phyloP scores from a whole-genome alignment of 2,797 vertebrate genomes.

The Valencia hispanica region DNA sequence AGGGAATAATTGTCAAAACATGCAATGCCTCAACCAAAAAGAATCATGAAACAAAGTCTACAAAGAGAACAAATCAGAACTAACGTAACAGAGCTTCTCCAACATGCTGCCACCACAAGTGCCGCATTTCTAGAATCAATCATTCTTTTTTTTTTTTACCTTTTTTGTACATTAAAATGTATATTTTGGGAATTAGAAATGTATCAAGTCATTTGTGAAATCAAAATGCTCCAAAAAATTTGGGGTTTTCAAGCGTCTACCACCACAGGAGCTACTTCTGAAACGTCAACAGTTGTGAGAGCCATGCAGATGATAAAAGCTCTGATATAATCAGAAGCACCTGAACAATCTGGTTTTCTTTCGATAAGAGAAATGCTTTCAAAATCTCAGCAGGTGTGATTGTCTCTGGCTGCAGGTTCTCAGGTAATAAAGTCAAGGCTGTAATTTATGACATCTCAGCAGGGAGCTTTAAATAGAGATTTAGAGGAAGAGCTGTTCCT shows the following conservation, averaged over 20 bases:
- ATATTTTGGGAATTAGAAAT: too few relatives aligned
- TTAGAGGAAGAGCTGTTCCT: slow-evolving; percentile 36
- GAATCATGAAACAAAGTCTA: too few relatives aligned
- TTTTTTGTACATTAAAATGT: too few relatives aligned
- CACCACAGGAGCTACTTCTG: neutral
- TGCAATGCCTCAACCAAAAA: too few relatives aligned
- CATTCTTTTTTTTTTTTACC: too few relatives aligned
- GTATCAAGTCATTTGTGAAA: too few relatives aligned
- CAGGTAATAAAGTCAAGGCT: slow-evolving; percentile 65
- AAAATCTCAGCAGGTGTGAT: slow-evolving; percentile 32
- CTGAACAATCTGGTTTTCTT: neutral
- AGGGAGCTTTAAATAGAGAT: slow-evolving; percentile 67
- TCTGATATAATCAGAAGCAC: neutral
- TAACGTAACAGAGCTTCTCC: too few relatives aligned
- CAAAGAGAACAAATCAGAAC: too few relatives aligned
- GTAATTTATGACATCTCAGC: slow-evolving; percentile 53
- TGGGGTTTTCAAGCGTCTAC: neutral
- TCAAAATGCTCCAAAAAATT: too few relatives aligned
- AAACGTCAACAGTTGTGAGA: neutral
- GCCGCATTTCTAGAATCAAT: too few relatives aligned
- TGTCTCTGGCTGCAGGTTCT: slow-evolving; percentile 49
- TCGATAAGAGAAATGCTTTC: neutral
- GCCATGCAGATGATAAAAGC: neutral
- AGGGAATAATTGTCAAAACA: too few relatives aligned
- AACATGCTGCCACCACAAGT: too few relatives aligned